Conservation (phyloP, 2,888 invertebrate species). For the Acanthococcus lagerstroemiae region DNA sequence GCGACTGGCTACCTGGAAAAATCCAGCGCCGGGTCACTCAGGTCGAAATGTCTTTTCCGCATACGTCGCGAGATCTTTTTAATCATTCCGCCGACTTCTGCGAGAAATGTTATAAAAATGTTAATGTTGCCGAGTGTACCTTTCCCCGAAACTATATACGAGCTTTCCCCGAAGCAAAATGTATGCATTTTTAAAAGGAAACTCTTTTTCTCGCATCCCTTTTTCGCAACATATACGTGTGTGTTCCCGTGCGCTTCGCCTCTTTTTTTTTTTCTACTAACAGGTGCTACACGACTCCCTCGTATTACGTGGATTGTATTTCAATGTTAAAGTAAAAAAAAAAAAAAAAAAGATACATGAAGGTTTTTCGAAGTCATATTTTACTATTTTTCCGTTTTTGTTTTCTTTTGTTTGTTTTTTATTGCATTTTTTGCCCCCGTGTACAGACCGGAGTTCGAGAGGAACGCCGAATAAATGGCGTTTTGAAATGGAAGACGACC, state of each 20-base stretch:
- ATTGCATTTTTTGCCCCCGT: not conserved
- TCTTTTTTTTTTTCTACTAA: not conserved
- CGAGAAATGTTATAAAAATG: no score
- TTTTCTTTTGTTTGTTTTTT: not conserved
- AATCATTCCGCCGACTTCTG: no score
- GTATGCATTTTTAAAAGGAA: constrained; percentile 23
- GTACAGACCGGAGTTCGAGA: no score
- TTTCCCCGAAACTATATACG: no score
- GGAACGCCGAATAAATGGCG: no score
- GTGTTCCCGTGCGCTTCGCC: not conserved
- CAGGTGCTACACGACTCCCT: constrained; percentile 30
- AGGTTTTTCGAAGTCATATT: not conserved
- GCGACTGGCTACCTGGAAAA: no score
- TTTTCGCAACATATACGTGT: not conserved
- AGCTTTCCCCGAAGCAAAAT: no score
- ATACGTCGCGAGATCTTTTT: no score
- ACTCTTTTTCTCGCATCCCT: constrained; percentile 7
- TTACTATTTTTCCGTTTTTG: not conserved
- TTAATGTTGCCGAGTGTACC: no score
- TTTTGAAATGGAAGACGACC: no score
- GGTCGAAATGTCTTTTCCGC: no score
- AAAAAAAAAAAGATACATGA: not conserved
- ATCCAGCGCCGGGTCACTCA: no score
- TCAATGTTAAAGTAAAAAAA: constrained; percentile 21
- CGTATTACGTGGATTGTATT: constrained; percentile 31